Evolutionary conservation across 1,140 invertebrate species (phyloP).

Genomic region (Hylaeus volcanicus): DNA sequence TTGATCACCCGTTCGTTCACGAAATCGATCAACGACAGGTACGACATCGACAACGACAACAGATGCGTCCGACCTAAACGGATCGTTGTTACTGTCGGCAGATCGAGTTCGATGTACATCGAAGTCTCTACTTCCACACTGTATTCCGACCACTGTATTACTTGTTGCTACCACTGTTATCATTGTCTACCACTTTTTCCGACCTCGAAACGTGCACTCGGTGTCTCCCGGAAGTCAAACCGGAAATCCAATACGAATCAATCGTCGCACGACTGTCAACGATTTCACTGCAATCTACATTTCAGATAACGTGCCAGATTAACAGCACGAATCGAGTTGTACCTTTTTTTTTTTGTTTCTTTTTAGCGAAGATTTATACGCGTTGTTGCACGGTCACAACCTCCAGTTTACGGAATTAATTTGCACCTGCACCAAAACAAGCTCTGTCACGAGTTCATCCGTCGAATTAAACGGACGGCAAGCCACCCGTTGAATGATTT

Average conservation of each 20-base stretch:
- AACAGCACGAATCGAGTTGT: constrained; percentile 4
- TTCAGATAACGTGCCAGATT: constrained; percentile 16
- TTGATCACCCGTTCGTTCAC: constrained; percentile 42
- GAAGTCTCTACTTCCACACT: constrained; percentile 79
- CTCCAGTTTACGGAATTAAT: constrained; percentile 48
- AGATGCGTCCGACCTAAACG: neutral
- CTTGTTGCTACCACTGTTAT: constrained; percentile 67
- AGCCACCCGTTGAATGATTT: constrained; percentile 21
- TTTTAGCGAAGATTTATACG: neutral
- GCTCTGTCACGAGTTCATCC: constrained; percentile 19
- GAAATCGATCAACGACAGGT: constrained; percentile 53
- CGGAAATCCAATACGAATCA: neutral
- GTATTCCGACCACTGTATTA: constrained; percentile 74
- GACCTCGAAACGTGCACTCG: constrained; percentile 70
- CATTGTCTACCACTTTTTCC: constrained; percentile 55
- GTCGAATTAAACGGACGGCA: constrained; percentile 19
- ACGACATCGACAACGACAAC: constrained; percentile 26
- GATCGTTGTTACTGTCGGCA: constrained; percentile 41
- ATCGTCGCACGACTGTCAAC: constrained; percentile 18
- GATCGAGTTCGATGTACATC: constrained; percentile 57
- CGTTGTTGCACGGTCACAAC: constrained; percentile 18
- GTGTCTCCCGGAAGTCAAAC: constrained; percentile 63
- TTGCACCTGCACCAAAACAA: constrained; percentile 4
- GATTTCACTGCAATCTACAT: neutral
- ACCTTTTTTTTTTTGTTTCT: too few species aligned